phyloP scores from a whole-genome alignment of 2,888 invertebrate species.

The Muschampia staudingeri region DNA sequence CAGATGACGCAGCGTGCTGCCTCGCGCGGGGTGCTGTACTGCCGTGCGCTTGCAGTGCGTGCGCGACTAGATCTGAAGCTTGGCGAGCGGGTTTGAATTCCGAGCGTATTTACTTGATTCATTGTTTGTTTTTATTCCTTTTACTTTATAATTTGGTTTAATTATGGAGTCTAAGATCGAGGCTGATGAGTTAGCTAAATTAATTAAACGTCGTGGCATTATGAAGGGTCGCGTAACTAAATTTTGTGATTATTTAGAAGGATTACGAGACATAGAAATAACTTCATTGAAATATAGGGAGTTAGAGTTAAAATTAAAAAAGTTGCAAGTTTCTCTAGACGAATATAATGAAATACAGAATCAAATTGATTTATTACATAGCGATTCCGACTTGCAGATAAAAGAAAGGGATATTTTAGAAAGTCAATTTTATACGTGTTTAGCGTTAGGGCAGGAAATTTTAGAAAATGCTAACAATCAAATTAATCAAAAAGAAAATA shows the following conservation, averaged over 20 bases:
- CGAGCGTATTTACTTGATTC: constrained; percentile 18
- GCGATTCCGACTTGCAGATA: constrained; percentile 6
- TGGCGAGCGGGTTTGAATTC: neutral
- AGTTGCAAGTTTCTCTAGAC: constrained; percentile 6
- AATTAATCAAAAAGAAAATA: constrained; percentile 2
- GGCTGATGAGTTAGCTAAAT: neutral
- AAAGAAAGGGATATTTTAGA: constrained; percentile 22
- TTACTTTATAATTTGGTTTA: neutral
- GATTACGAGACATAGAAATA: neutral
- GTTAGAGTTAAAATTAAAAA: constrained; percentile 16
- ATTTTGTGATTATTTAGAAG: constrained; percentile 29
- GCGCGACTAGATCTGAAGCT: constrained; percentile 3
- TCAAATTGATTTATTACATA: constrained; percentile 32
- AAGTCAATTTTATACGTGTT: constrained; percentile 27
- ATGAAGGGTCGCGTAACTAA: constrained; percentile 22
- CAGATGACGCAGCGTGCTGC: neutral
- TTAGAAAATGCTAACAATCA: constrained; percentile 16
- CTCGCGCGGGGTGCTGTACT: neutral
- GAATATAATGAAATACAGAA: constrained; percentile 27
- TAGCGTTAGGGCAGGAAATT: constrained; percentile 24
- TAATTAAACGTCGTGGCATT: constrained; percentile 27
- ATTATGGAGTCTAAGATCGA: constrained; percentile 16
- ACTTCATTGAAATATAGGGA: neutral
- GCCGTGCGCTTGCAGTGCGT: neutral
- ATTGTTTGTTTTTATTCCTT: constrained; percentile 13